These are phyloP conservation scores for Platyrinchus mystaceus DNA, from an alignment of 2,797 vertebrate genomes.

Conservation along the genomic window DNA sequence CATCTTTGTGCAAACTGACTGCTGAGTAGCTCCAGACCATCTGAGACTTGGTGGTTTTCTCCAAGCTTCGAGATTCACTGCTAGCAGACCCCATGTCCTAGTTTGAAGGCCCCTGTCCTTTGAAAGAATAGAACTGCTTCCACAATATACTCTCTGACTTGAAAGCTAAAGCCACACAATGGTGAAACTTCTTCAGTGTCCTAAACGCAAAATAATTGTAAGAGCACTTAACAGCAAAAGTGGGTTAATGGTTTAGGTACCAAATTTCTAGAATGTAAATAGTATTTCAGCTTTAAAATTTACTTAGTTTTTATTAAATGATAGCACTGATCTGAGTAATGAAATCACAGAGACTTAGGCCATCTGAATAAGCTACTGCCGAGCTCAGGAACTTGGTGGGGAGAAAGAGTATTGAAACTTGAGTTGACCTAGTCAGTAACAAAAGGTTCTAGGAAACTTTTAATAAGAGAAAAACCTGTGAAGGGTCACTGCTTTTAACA, in stretches of 20 bases:
- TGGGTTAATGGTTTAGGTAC: background rate
- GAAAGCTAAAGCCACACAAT: background rate
- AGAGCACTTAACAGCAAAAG: background rate
- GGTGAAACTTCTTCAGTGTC: background rate
- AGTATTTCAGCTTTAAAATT: background rate
- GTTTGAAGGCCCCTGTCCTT: background rate
- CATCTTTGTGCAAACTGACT: background rate
- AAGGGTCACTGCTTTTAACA: background rate
- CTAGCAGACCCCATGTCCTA: background rate
- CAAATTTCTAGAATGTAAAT: background rate
- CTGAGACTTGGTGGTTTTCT: background rate
- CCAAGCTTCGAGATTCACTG: background rate
- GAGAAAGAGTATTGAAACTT: background rate
- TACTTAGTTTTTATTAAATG: background rate
- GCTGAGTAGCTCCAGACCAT: background rate
- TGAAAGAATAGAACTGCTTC: background rate
- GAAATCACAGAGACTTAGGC: background rate
- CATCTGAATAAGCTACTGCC: background rate
- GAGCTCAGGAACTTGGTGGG: background rate
- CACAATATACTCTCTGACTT: background rate
- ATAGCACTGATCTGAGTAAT: background rate
- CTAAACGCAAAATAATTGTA: background rate
- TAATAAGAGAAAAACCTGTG: background rate
- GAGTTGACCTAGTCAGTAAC: background rate
- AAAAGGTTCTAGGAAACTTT: background rate